These are phyloP conservation scores for Sinocyclocheilus anshuiensis DNA, from an alignment of 2,113 vertebrate genomes.

Conservation along the genomic window DNA sequence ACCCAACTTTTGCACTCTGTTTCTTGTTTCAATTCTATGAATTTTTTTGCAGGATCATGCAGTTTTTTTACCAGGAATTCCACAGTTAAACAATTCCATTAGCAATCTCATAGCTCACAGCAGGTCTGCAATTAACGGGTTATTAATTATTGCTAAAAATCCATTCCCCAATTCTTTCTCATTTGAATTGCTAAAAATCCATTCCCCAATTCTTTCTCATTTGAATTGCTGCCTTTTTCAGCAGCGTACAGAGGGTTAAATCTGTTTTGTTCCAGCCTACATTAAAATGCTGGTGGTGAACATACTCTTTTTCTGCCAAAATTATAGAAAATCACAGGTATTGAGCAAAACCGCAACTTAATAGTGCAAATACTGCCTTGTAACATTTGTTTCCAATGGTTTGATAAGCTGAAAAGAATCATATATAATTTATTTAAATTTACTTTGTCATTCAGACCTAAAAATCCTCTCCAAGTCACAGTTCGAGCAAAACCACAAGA, in stretches of 20 bases:
- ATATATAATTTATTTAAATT: background rate
- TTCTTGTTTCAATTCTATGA: background rate
- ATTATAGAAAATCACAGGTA: conserved; percentile 26
- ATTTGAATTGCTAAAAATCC: background rate
- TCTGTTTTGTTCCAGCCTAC: background rate
- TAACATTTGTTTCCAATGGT: conserved; percentile 4
- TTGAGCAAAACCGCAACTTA: conserved; percentile 8
- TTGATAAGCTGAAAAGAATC: conserved; percentile 8
- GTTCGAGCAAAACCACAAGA: conserved; percentile 13
- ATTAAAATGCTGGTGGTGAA: conserved; percentile 26
- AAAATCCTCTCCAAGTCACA: background rate
- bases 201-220: background rate
- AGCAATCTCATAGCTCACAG: background rate
- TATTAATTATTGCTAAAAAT: background rate
- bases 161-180: background rate
- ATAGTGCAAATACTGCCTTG: background rate
- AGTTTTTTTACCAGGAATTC: background rate
- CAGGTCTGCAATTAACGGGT: background rate
- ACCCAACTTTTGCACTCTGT: too few relatives aligned
- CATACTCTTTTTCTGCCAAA: background rate
- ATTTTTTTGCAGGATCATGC: background rate
- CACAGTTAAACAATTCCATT: background rate
- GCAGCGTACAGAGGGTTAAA: background rate
- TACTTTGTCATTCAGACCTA: conserved; percentile 13
- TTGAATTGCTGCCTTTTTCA: background rate